A percentile compares a stretch with the other conserved stretches of the same genome.
Evolutionary conservation across 2,888 invertebrate species (phyloP).

Genomic region (Orthosia gothica): DNA sequence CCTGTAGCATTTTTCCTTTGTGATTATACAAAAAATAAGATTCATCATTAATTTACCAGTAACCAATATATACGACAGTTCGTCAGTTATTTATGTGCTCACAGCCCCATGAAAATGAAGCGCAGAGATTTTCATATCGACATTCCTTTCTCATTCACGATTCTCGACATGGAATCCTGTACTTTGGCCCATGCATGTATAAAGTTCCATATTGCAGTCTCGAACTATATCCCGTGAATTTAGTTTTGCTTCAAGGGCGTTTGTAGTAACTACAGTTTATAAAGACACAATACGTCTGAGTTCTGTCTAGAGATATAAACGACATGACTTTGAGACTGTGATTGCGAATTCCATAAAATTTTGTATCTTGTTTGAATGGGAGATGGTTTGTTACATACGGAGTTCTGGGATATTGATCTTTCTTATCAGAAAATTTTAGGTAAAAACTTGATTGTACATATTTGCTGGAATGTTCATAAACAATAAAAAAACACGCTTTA

Average conservation of each 20-base stretch:
- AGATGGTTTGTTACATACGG: conserved; percentile 49
- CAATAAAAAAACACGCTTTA: no score
- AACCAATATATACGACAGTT: no score
- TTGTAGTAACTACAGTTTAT: neutral
- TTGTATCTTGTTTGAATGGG: conserved; percentile 55
- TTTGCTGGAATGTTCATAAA: no score
- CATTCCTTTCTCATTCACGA: neutral
- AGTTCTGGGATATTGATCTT: neutral
- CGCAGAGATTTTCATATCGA: neutral
- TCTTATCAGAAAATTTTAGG: no score
- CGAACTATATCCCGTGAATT: neutral
- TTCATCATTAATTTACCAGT: no score
- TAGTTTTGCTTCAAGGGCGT: neutral
- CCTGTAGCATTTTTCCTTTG: neutral
- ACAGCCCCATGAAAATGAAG: neutral
- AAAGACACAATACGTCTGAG: conserved; percentile 9
- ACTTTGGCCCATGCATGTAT: neutral
- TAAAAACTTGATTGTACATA: no score
- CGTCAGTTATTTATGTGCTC: neutral
- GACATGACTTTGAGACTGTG: conserved; percentile 19
- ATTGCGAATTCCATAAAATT: conserved; percentile 47
- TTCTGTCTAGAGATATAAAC: conserved; percentile 15
- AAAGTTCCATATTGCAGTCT: neutral
- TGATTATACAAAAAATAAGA: no score
- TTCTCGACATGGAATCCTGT: neutral